Percentiles rank a stretch among this genome's conserved stretches.
Evolutionary conservation across 1,140 invertebrate genomes (phyloP).

Genomic region (Colletes latitarsis): DNA sequence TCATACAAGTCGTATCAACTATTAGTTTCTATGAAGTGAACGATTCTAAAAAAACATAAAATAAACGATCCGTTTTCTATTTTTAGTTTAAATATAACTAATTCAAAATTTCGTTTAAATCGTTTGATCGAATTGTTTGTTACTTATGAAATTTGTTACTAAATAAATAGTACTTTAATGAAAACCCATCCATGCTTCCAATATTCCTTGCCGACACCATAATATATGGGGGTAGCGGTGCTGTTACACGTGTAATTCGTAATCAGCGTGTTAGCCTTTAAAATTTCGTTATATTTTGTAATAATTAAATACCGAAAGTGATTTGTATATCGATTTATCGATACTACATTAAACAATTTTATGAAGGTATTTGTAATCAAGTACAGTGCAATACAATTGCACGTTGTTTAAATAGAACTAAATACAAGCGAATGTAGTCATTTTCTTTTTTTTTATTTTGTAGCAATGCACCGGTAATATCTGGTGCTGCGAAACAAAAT

Average conservation of each 20-base stretch:
- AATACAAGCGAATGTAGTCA: no score
- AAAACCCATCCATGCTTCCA: background rate
- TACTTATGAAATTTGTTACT: no score
- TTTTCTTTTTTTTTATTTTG: no score
- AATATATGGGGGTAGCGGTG: background rate
- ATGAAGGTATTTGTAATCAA: background rate
- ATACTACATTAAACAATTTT: background rate
- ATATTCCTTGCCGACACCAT: background rate
- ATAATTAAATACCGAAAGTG: background rate
- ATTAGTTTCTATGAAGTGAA: constrained; percentile 1
- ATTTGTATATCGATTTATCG: background rate
- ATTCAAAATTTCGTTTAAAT: background rate
- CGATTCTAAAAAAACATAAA: background rate
- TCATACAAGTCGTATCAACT: background rate
- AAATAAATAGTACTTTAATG: no score
- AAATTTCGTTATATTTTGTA: background rate
- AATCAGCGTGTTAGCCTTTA: background rate
- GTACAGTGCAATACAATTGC: background rate
- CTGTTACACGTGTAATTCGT: constrained; percentile 7
- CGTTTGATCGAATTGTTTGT: no score
- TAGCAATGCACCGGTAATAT: background rate
- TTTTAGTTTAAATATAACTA: constrained; percentile 2
- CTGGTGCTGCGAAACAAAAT: constrained; percentile 13
- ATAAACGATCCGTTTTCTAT: background rate
- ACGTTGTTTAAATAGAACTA: no score